phyloP scores from a whole-genome alignment of 2,888 invertebrate species.

The Drosophila borborema region DNA sequence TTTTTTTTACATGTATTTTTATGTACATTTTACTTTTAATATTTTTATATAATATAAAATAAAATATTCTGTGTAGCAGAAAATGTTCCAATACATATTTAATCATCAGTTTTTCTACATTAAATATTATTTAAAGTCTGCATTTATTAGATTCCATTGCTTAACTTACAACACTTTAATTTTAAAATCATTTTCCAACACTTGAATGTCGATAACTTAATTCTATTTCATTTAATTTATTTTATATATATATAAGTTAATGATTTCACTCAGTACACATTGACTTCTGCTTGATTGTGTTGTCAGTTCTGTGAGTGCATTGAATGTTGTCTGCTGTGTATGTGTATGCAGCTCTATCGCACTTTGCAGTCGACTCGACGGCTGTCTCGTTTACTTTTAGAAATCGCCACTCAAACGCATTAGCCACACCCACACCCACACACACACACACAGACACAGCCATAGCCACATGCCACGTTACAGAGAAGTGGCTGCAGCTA shows the following conservation, averaged over 20 bases:
- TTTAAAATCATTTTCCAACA: too few relatives aligned
- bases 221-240: neutral
- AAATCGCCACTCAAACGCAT: slow-evolving; percentile 31
- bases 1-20: too few relatives aligned
- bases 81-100: too few relatives aligned
- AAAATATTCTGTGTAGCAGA: too few relatives aligned
- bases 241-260: neutral
- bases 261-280: slow-evolving; percentile 1
- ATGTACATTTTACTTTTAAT: too few relatives aligned
- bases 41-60: too few relatives aligned
- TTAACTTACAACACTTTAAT: too few relatives aligned
- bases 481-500: neutral
- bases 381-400: slow-evolving; percentile 14
- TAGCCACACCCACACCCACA: slow-evolving; percentile 24
- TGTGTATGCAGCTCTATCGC: neutral
- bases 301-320: slow-evolving; percentile 17
- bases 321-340: slow-evolving; percentile 2
- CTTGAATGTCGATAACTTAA: neutral
- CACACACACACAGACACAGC: neutral
- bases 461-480: neutral
- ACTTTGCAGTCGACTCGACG: slow-evolving; percentile 7
- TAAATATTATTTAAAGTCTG: too few relatives aligned
- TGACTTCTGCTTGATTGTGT: slow-evolving; percentile 23
- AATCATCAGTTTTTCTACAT: too few relatives aligned
- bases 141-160: too few relatives aligned